Conservation (phyloP, 2,113 vertebrate genomes). For the Myiagra hebetior region DNA sequence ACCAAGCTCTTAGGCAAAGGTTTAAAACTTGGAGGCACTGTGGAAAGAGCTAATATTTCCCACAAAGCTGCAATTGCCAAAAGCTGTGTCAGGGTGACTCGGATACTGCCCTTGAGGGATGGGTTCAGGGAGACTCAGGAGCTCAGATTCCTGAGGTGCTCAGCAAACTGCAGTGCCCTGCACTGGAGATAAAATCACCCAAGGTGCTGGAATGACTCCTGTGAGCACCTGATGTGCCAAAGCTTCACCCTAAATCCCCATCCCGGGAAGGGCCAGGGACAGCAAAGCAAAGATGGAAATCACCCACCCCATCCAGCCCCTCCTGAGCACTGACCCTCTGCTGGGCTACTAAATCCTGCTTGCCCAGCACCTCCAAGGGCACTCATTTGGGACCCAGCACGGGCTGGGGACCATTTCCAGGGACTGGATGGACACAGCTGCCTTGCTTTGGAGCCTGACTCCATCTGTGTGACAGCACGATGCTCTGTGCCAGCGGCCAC, state of each 20-base stretch:
- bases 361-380: not conserved
- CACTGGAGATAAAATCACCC: not conserved
- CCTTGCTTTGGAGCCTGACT: not conserved
- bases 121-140: not conserved
- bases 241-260: not conserved
- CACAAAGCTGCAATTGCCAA: not conserved
- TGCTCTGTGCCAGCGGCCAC: not conserved
- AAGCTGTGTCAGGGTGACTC: not conserved
- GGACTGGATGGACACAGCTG: not conserved
- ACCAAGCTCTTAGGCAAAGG: not conserved
- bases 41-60: not conserved
- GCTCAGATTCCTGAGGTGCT: not conserved
- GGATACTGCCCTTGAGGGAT: accelerated
- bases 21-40: not conserved
- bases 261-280: accelerated
- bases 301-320: not conserved
- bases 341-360: not conserved
- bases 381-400: not conserved
- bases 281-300: not conserved
- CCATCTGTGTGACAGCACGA: not conserved
- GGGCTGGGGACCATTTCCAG: not conserved
- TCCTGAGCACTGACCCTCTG: not conserved
- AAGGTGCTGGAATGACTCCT: not conserved
- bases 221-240: not conserved
- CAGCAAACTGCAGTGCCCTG: too few species aligned